Percentiles rank a stretch among this genome's conserved stretches.
These are phyloP conservation scores for Tetramorium alpestre DNA, from an alignment of 1,140 invertebrate genomes.

Conservation along the genomic window DNA sequence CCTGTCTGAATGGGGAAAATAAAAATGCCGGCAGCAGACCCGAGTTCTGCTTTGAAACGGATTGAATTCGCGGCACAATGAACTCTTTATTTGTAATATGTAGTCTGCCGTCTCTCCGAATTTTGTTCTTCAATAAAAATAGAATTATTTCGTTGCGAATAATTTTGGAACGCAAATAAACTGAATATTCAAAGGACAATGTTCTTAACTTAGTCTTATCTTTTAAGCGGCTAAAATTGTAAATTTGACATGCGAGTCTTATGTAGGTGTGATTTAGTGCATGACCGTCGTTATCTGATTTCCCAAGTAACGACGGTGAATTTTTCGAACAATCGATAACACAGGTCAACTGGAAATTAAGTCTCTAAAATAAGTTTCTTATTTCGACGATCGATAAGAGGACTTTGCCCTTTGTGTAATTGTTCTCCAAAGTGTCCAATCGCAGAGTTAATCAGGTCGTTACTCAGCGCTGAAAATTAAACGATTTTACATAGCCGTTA, in stretches of 20 bases:
- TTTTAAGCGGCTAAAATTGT: not conserved
- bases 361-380: not conserved
- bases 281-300: not conserved
- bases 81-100: not conserved
- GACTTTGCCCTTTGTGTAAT: not conserved
- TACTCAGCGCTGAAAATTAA: conserved; percentile 8
- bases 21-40: not conserved
- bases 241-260: not conserved
- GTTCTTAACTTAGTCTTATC: not conserved
- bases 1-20: not conserved
- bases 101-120: not conserved
- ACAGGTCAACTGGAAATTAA: not conserved
- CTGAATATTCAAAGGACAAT: not conserved
- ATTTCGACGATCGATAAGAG: not conserved
- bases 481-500: not conserved
- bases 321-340: not conserved
- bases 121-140: not conserved
- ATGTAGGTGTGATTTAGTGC: not conserved
- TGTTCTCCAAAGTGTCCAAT: not conserved
- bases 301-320: not conserved
- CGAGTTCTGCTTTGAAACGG: not conserved
- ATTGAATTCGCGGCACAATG: not conserved
- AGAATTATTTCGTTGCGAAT: not conserved
- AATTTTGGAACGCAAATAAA: not conserved
- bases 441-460: not conserved